Conservation (phyloP, 1,140 invertebrate species). For the Cydia amplana region DNA sequence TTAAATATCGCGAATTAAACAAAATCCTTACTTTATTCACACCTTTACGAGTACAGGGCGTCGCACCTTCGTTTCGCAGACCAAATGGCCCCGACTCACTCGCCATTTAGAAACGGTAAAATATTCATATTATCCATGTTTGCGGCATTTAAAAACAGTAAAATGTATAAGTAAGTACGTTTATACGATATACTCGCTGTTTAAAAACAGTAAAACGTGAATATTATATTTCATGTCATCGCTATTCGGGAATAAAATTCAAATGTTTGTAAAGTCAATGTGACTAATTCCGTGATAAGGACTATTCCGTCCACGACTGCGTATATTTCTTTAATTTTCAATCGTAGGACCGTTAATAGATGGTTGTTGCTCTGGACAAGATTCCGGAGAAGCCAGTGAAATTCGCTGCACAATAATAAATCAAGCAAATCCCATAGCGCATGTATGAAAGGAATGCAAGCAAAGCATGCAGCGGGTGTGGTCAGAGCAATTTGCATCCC, state of each 20-base stretch:
- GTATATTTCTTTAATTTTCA: too few species aligned
- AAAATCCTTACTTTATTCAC: conserved; percentile 41
- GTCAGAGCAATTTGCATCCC: conserved; percentile 22
- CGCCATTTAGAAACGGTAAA: conserved; percentile 48
- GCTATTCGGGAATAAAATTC: neutral
- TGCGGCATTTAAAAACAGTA: conserved; percentile 18
- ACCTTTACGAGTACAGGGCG: conserved; percentile 3
- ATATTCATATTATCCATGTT: conserved; percentile 35
- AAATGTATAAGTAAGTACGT: neutral
- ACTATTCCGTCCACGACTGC: too few species aligned
- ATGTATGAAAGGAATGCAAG: neutral
- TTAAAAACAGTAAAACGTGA: conserved; percentile 42
- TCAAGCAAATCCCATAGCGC: neutral
- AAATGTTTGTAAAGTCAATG: neutral
- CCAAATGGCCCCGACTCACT: neutral
- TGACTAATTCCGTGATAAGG: too few species aligned
- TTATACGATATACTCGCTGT: neutral
- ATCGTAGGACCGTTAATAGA: neutral
- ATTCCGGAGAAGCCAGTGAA: neutral
- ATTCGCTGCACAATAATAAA: neutral
- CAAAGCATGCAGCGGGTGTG: conserved; percentile 18
- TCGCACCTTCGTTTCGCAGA: neutral
- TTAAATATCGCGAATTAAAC: conserved; percentile 24
- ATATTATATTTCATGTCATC: conserved; percentile 30
- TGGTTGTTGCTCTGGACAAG: neutral